Evolutionary conservation across 2,888 invertebrate species (phyloP).

Genomic region (Trichogramma evanescens): DNA sequence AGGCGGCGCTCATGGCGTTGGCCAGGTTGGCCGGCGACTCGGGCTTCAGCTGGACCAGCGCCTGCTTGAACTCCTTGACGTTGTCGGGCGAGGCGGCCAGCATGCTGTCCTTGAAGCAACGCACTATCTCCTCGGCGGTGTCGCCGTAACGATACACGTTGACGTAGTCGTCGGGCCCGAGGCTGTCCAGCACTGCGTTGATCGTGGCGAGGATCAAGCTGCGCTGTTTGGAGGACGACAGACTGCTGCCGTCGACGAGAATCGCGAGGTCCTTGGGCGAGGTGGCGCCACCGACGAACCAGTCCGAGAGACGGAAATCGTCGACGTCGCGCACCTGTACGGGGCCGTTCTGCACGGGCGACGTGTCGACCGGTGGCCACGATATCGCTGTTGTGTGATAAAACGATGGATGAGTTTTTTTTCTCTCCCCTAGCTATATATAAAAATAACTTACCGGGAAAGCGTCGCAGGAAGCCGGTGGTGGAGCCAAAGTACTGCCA

Average conservation of each 20-base stretch:
- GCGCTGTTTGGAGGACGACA: slow-evolving; percentile 71
- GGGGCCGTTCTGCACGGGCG: slow-evolving; percentile 41
- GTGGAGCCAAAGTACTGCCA: slow-evolving; percentile 99
- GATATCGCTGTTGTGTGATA: slow-evolving; percentile 57
- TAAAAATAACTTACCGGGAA: slow-evolving; percentile 65
- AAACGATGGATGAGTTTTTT: background rate
- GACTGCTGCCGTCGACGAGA: slow-evolving; percentile 85
- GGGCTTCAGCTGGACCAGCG: slow-evolving; percentile 55
- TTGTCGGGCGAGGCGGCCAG: slow-evolving; percentile 82
- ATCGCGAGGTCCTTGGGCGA: slow-evolving; percentile 96
- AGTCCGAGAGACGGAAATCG: slow-evolving; percentile 88
- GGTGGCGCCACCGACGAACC: slow-evolving; percentile 96
- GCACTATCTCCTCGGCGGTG: slow-evolving; percentile 72
- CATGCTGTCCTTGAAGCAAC: slow-evolving; percentile 84
- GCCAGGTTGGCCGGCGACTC: slow-evolving; percentile 78
- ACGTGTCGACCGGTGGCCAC: slow-evolving; percentile 71
- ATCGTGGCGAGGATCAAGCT: slow-evolving; percentile 84
- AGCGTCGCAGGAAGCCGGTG: slow-evolving; percentile 89
- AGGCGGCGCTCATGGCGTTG: slow-evolving; percentile 83
- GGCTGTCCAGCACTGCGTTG: slow-evolving; percentile 82
- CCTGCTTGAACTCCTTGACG: slow-evolving; percentile 68
- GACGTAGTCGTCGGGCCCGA: slow-evolving; percentile 95
- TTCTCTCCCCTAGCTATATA: too few species aligned
- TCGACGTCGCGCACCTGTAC: slow-evolving; percentile 71
- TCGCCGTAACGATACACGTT: slow-evolving; percentile 90